A percentile compares a stretch with the other conserved stretches of the same genome.
Conservation (phyloP, 2,113 vertebrate species). For the Cephalopterus ornatus region DNA sequence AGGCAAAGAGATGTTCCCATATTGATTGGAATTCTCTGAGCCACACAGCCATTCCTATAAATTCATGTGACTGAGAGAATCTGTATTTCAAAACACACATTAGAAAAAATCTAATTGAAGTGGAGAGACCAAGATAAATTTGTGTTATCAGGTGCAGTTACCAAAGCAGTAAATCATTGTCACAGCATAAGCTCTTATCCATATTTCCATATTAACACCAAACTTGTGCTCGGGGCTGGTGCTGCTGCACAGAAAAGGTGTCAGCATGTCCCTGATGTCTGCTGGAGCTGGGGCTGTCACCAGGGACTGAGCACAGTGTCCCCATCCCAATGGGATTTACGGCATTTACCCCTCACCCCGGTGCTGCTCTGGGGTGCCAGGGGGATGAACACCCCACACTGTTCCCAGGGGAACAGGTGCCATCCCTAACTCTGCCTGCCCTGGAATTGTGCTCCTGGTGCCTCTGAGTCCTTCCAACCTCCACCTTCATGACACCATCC, state of each 20-base stretch:
- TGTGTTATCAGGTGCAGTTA: conserved; percentile 64
- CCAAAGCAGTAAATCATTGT: conserved; percentile 70
- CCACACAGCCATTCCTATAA: not conserved
- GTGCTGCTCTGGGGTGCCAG: rapidly evolving
- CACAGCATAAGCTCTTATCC: conserved; percentile 55
- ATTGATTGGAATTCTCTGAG: conserved; percentile 19
- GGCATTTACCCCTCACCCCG: rapidly evolving
- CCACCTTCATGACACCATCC: not conserved
- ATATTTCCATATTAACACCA: conserved; percentile 67
- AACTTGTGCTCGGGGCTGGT: not conserved
- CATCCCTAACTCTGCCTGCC: not conserved
- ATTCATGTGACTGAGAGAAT: conserved; percentile 32
- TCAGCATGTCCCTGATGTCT: not conserved
- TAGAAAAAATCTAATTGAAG: conserved; percentile 66
- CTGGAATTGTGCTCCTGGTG: not conserved
- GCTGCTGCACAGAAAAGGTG: not conserved
- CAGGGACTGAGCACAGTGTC: not conserved
- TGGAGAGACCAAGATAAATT: conserved; percentile 64
- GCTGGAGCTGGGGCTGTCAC: not conserved
- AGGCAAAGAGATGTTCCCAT: not conserved
- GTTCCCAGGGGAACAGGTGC: not conserved
- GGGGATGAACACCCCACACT: not conserved
- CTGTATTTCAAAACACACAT: conserved; percentile 63
- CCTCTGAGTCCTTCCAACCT: not conserved
- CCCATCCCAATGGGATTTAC: rapidly evolving